Evolutionary conservation across 1,140 invertebrate species (phyloP).

Genomic region (Archegozetes longisetosus): DNA sequence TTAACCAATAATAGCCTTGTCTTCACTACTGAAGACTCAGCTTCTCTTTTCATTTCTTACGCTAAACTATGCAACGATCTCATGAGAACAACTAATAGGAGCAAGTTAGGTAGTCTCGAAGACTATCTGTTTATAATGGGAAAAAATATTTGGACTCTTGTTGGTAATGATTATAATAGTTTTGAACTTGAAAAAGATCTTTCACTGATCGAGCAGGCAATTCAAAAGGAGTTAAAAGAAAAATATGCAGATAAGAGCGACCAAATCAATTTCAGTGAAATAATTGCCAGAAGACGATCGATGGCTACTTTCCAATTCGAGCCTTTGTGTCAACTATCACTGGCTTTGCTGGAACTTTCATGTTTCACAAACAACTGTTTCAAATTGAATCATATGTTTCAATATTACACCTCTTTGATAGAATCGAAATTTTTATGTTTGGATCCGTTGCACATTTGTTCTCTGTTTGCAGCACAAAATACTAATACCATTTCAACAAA

Average conservation of each 20-base stretch:
- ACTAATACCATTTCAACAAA: neutral
- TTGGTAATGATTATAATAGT: no score
- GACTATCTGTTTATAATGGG: no score
- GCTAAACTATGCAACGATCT: neutral
- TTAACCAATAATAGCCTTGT: neutral
- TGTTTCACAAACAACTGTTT: neutral
- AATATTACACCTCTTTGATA: no score
- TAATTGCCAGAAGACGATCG: no score
- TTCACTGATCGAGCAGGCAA: no score
- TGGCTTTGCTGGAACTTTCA: neutral
- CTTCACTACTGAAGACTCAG: neutral
- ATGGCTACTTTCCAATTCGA: neutral
- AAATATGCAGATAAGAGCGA: no score
- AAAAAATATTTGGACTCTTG: no score
- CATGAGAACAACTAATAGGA: neutral
- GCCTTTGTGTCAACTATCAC: neutral
- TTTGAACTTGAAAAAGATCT: no score
- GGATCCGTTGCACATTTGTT: neutral
- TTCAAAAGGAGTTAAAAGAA: no score
- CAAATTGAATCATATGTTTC: no score
- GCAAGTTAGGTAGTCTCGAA: neutral
- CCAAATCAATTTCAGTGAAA: no score
- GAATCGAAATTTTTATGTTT: neutral
- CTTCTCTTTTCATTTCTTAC: neutral
- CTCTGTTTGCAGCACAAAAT: neutral